A percentile compares a stretch with the other conserved stretches of the same genome.
These are phyloP conservation scores for Lordiphosa andalusiaca DNA, from an alignment of 2,888 invertebrate genomes.

Conservation along the genomic window DNA sequence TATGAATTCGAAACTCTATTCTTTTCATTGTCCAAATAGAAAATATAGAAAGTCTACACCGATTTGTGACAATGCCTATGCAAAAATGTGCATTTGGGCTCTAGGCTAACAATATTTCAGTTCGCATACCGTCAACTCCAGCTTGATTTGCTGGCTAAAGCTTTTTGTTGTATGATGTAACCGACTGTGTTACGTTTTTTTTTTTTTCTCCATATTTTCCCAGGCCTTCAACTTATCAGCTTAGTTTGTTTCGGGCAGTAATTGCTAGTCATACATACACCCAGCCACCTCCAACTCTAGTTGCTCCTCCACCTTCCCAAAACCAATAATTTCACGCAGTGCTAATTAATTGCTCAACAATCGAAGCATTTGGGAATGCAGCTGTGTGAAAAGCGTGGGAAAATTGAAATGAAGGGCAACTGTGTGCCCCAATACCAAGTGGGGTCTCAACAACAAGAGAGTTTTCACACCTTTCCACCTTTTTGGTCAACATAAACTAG, in stretches of 20 bases:
- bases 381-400: conserved; percentile 52
- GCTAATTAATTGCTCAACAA: conserved; percentile 71
- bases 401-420: conserved; percentile 39
- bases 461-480: conserved; percentile 66
- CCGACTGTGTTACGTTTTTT: conserved; percentile 12
- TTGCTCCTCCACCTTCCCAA: conserved; percentile 7
- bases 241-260: conserved; percentile 23
- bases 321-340: conserved; percentile 67
- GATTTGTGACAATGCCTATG: too few relatives aligned
- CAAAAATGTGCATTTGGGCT: too few relatives aligned
- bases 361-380: conserved; percentile 49
- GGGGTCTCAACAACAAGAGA: conserved; percentile 13
- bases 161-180: too few relatives aligned
- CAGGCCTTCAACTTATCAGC: conserved; percentile 35
- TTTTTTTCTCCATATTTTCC: conserved; percentile 44
- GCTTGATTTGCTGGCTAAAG: too few relatives aligned
- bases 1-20: too few relatives aligned
- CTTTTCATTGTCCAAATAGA: too few relatives aligned
- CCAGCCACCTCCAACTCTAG: not conserved
- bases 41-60: too few relatives aligned
- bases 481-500: conserved; percentile 11
- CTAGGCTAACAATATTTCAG: too few relatives aligned
- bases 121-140: too few relatives aligned
- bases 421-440: conserved; percentile 12
- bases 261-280: conserved; percentile 62